These are phyloP conservation scores for Spinus olivaceus DNA, from an alignment of 2,797 vertebrate genomes.

Conservation along the genomic window DNA sequence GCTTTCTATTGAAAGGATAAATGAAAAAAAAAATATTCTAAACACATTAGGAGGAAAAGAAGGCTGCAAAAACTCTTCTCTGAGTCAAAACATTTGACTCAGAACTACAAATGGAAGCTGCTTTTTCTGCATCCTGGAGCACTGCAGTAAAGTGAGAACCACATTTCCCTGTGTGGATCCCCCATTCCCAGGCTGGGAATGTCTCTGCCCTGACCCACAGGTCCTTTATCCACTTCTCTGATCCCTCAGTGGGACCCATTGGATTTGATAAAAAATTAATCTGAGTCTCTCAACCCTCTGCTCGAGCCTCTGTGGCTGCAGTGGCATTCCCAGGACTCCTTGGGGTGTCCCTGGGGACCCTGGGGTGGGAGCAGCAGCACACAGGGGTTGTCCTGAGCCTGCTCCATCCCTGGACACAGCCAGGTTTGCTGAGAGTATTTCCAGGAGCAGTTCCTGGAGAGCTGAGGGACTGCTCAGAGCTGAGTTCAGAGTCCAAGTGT, in stretches of 20 bases:
- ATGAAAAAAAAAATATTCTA: background rate
- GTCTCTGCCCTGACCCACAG: background rate
- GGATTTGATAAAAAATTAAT: background rate
- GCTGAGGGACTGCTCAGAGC: background rate
- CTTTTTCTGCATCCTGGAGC: background rate
- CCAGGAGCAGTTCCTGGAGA: background rate
- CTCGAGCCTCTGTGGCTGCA: background rate
- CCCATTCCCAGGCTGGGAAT: background rate
- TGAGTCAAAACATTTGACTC: background rate
- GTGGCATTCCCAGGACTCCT: background rate
- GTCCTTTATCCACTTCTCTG: background rate
- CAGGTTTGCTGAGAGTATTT: rapidly evolving
- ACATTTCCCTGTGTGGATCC: background rate
- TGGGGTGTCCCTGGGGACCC: background rate
- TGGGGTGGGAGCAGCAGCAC: background rate
- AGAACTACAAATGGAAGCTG: background rate
- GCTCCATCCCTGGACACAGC: no score
- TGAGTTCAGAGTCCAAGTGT: background rate
- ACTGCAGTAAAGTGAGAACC: background rate
- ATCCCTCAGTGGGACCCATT: background rate
- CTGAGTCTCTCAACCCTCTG: background rate
- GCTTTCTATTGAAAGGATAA: background rate
- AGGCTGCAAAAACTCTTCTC: background rate
- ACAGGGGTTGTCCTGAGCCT: background rate
- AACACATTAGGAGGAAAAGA: background rate